Evolutionary conservation across 1,140 invertebrate species (phyloP), one percentile per base, ranked within the genome.

Genomic region (Ostrea edulis): DNA sequence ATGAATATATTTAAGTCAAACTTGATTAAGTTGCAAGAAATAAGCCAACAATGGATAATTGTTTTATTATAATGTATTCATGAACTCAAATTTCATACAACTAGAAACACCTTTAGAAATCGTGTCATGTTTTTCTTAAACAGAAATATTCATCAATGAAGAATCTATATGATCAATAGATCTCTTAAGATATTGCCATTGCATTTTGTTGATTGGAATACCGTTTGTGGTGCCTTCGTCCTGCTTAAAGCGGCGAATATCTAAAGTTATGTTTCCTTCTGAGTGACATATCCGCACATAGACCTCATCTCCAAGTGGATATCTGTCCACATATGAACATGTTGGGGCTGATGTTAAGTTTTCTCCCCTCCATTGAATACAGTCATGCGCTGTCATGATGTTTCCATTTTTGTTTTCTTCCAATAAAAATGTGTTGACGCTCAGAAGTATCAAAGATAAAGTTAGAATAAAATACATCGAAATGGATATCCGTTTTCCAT

Each of bases 161-260:
- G 22, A 68, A 68, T 68, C 65, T 68, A 68, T 22, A 22, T 68
- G 62, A n/a, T 68, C 65, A 71, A 71, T 71, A 7, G 65, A 71
- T 25, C n/a, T 71, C 65, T 71, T 71, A 25, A 71, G 25, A 71
- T 71, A 71, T 71, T 71, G 65, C 65, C 65, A 71, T 12, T 71
- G 65, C 65, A 71, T 71, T 71, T 29, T 71, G 65, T 71, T 71
- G 25, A 71, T 20, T 71, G 11, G n/a, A 71, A 71, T 71, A 11
- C 65, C 65, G 5, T 29, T 71, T 71, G 22, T 20, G 25, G 65
- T 25, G n/a, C 25, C 62, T 68, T 22, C 22, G 22, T 71, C 65
- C 22, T 71, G n/a, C 25, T 71, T 22, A 71, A 71, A 20, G 22
- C 25, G 65, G 65, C 65, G 65, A 29, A 71, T 71, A 71, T 71